These are phyloP conservation scores for Catamblyrhynchus diadema DNA, from an alignment of 2,797 vertebrate species.

Conservation along the genomic window DNA sequence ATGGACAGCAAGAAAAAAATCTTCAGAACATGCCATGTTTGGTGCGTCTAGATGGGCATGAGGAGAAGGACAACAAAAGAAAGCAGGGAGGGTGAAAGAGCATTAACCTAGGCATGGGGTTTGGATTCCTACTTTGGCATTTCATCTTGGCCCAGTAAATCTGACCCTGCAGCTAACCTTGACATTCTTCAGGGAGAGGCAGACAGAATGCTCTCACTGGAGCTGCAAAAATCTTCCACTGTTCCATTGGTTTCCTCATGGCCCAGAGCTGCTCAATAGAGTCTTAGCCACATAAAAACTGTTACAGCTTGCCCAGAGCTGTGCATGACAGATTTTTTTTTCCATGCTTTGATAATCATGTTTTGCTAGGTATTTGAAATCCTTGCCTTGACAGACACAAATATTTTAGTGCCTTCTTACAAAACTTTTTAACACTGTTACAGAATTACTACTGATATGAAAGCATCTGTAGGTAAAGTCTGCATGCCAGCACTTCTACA, in stretches of 20 bases:
- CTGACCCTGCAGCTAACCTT: neutral
- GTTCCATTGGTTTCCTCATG: neutral
- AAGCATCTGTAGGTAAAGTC: neutral
- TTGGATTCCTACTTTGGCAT: neutral
- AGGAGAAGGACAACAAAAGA: neutral
- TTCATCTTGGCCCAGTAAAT: neutral
- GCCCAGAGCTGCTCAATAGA: neutral
- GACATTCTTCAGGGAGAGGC: neutral
- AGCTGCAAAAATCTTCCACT: neutral
- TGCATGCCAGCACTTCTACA: neutral
- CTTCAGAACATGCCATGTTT: neutral
- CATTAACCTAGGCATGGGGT: neutral
- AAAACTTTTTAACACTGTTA: neutral
- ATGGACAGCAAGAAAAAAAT: neutral
- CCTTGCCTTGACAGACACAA: neutral
- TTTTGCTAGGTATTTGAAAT: neutral
- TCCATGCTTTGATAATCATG: neutral
- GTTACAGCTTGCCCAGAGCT: neutral
- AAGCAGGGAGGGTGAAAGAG: fast-evolving
- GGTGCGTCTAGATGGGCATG: neutral
- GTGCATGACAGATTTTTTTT: neutral
- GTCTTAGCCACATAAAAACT: neutral
- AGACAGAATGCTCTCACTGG: neutral
- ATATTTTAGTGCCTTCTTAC: neutral
- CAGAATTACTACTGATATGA: neutral